phyloP scores from a whole-genome alignment of 23 tunicate species.

The Clavelina lepadiformis region DNA sequence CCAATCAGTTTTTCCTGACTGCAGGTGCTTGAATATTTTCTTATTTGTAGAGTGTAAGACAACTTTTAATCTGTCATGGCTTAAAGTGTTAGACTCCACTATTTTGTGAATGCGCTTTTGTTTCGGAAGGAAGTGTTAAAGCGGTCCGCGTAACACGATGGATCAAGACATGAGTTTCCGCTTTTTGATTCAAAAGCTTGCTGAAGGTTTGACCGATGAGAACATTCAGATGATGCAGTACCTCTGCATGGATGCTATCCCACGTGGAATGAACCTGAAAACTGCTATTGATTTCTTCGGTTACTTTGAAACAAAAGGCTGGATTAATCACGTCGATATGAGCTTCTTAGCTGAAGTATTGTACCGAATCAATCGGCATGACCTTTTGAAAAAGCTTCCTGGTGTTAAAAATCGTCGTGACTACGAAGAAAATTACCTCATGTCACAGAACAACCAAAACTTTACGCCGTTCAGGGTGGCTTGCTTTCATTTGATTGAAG shows the following conservation, averaged over 20 bases:
- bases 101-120: too few relatives aligned
- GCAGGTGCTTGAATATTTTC: too few relatives aligned
- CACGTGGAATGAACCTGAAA: slow-evolving; percentile 3
- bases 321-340: slow-evolving; percentile 24
- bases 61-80: background rate
- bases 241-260: slow-evolving; percentile 51
- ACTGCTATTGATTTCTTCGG: slow-evolving; percentile 19
- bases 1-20: too few relatives aligned
- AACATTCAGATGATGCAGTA: slow-evolving; percentile 41
- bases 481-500: slow-evolving; percentile 31
- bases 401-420: slow-evolving; percentile 50
- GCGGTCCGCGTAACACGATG: too few relatives aligned
- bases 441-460: slow-evolving; percentile 10
- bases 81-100: background rate
- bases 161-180: slow-evolving; percentile 13
- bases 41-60: background rate
- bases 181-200: slow-evolving; percentile 30
- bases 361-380: slow-evolving; percentile 49
- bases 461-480: slow-evolving; percentile 48
- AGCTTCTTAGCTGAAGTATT: slow-evolving; percentile 49
- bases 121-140: too few relatives aligned
- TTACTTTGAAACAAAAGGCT: slow-evolving; percentile 45
- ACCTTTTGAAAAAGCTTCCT: slow-evolving; percentile 38
- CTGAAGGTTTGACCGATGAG: slow-evolving; percentile 40
- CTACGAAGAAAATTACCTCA: slow-evolving; percentile 30